Base-by-base conservation (phyloP, 2,113 vertebrate species). In the Arizona elegans region DNA sequence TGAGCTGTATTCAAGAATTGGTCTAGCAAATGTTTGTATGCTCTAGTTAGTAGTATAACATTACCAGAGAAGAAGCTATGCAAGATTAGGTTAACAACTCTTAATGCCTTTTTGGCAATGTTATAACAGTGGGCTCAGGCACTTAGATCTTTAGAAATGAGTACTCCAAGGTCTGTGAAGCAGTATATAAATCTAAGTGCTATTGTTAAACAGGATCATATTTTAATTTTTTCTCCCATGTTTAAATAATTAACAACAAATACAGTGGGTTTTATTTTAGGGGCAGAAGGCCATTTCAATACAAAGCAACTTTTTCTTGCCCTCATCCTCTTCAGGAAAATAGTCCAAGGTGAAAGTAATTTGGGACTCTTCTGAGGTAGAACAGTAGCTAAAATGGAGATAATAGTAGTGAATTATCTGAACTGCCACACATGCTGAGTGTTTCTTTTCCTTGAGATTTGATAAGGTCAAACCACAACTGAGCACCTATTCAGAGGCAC, bases 351-450 rank as follows among this genome's bases (percentile, higher is more conserved):
- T 0, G 0, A 59, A 91, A 1, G 54, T 56, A 89, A 91, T 10
- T 17, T 23, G 85, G 75, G 87, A 59, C 94, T 94, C 92, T 93
- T 95, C 93, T 86, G 12, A 10, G 0, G 0, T 56, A 95, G 92
- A 70, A 93, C 15, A 13, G 54, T 55, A 65, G 93, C 90, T 92
- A 96, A 91, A 43, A 95, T 52, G 26, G 75, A 56, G 62, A 88
- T 88, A 93, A 94, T 47, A 52, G 33, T 87, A 70, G 92, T 59
- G 3, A 90, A 5, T 65, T 94, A 90, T 89, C 85, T 88, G 88
- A 92, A 86, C 26, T 23, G 52, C 93, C 86, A 87, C 93, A 58
- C 15, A 87, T 26, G 38, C 5, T 90, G 87, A 92, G 94, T 94
- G 65, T 89, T 89, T 94, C n/a, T 17, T 3, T 81, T 93, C 75